Evolutionary conservation across 2,797 vertebrate genomes (phyloP).

Genomic region (Centropyge bicolor): DNA sequence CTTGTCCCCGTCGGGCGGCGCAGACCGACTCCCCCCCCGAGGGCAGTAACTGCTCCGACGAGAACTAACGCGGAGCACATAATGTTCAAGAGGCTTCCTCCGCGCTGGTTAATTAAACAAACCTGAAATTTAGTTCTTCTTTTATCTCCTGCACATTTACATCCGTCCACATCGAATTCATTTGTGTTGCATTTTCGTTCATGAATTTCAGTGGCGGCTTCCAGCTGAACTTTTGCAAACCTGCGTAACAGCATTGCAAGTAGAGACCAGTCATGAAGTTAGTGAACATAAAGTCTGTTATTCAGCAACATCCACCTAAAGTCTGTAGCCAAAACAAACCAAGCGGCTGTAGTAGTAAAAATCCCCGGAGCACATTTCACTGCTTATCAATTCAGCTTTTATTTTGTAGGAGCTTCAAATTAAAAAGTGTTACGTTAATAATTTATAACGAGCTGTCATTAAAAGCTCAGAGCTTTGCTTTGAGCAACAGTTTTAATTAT

Average conservation of each 20-base stretch:
- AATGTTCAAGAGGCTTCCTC: conserved; percentile 33
- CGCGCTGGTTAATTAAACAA: neutral
- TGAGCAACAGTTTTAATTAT: neutral
- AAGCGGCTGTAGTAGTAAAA: neutral
- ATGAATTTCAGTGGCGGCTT: neutral
- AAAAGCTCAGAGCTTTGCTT: neutral
- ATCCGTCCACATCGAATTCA: neutral
- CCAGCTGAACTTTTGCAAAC: neutral
- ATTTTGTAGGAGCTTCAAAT: neutral
- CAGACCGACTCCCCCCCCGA: neutral
- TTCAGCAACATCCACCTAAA: neutral
- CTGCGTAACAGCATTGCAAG: neutral
- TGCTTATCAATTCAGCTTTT: neutral
- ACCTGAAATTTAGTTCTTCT: neutral
- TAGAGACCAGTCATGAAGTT: neutral
- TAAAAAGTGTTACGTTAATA: neutral
- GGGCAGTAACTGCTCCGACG: conserved; percentile 31
- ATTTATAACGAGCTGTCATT: neutral
- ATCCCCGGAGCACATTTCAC: neutral
- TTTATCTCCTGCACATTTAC: conserved; percentile 5
- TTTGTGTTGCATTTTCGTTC: neutral
- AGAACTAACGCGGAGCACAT: conserved; percentile 14
- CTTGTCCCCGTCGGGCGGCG: conserved; percentile 1
- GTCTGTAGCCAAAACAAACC: neutral
- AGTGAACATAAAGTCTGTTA: neutral